These are phyloP conservation scores for Embiotoca jacksoni DNA, from an alignment of 2,113 vertebrate species.

Conservation along the genomic window DNA sequence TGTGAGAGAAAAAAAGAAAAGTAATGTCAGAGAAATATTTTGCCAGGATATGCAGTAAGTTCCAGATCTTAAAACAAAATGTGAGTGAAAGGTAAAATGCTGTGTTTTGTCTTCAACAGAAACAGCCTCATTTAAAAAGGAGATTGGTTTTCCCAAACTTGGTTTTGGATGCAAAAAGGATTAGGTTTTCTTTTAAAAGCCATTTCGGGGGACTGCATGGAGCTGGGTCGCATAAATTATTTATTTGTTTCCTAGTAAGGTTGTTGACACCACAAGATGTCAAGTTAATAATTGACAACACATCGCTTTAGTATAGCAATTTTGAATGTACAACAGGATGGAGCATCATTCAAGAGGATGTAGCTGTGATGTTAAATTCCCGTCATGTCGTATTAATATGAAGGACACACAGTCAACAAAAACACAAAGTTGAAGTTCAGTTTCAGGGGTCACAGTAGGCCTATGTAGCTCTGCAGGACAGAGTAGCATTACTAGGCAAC, in stretches of 20 bases:
- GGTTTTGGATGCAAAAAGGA: background rate
- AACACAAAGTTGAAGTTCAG: background rate
- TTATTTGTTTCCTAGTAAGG: background rate
- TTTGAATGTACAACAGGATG: slow-evolving; percentile 7
- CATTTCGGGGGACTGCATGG: background rate
- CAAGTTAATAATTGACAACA: slow-evolving; percentile 51
- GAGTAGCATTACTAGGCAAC: background rate
- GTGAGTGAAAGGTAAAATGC: background rate
- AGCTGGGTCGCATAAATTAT: background rate
- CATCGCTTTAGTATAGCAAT: slow-evolving; percentile 21
- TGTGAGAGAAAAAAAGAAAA: background rate
- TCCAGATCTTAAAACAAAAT: background rate
- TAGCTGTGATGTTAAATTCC: slow-evolving; percentile 8
- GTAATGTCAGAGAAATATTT: slow-evolving; percentile 1
- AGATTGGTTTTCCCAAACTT: background rate
- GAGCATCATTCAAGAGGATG: slow-evolving; percentile 11
- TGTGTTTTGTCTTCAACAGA: slow-evolving; percentile 6
- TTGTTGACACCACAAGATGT: slow-evolving; percentile 6
- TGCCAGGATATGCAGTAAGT: background rate
- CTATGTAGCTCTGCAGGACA: background rate
- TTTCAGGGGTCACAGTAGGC: background rate
- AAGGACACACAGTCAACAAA: background rate
- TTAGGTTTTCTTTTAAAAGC: background rate
- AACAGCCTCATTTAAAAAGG: background rate
- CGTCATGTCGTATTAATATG: background rate